A percentile compares a stretch with the other conserved stretches of the same genome.
Evolutionary conservation across 2,888 invertebrate species (phyloP).

Genomic region (Pilophorus perplexus): DNA sequence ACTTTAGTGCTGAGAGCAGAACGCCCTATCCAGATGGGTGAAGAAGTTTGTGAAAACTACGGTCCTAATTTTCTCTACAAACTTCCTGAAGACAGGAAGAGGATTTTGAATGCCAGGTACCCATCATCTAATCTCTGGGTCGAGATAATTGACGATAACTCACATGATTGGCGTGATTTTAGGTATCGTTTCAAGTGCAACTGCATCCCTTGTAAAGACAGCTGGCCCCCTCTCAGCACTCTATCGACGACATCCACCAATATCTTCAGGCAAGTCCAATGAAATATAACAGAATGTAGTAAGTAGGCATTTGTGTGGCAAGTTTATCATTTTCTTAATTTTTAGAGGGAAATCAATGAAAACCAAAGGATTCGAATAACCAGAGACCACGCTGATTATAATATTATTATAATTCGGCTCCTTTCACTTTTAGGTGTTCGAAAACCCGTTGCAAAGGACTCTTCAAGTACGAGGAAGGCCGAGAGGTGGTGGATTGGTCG

Average conservation of each 20-base stretch:
- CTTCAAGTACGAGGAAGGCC: conserved; percentile 24
- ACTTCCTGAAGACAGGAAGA: conserved; percentile 60
- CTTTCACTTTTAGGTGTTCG: conserved; percentile 39
- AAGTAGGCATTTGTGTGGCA: no score
- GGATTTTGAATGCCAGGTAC: conserved; percentile 52
- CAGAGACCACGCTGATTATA: no score
- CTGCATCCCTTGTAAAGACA: conserved; percentile 68
- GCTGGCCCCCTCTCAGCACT: conserved; percentile 65
- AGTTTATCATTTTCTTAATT: no score
- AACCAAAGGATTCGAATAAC: no score
- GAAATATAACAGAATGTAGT: background rate
- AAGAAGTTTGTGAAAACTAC: conserved; percentile 77
- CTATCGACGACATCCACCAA: background rate
- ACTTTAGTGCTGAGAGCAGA: conserved; percentile 68
- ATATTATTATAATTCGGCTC: no score
- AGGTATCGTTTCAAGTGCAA: conserved; percentile 73
- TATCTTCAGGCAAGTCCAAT: conserved; percentile 14
- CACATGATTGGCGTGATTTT: conserved; percentile 51
- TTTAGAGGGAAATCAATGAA: no score
- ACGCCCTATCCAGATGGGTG: conserved; percentile 64
- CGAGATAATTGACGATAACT: background rate
- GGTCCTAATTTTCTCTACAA: conserved; percentile 71
- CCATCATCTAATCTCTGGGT: background rate
- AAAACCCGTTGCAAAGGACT: conserved; percentile 39
- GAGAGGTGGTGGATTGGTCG: conserved; percentile 13